These are phyloP conservation scores for Pygoscelis antarcticus DNA, from an alignment of 2,113 vertebrate species.

Conservation along the genomic window DNA sequence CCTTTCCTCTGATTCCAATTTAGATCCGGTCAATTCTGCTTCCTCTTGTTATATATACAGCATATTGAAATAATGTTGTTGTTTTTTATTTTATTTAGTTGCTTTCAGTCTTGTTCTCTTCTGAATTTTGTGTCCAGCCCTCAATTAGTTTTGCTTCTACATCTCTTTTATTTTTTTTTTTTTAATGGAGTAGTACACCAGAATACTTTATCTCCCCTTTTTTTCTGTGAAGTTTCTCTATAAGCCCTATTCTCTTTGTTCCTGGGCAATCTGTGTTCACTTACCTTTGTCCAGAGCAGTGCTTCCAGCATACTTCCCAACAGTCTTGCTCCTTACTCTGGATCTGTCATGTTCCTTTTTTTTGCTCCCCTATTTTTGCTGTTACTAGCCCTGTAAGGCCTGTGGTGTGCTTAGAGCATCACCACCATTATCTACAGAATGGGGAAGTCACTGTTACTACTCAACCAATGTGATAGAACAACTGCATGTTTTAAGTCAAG, in stretches of 20 bases:
- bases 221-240: not conserved
- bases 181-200: not conserved
- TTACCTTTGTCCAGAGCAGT: not conserved
- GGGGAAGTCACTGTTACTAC: not conserved
- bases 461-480: not conserved
- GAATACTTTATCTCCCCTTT: not conserved
- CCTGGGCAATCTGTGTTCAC: not conserved
- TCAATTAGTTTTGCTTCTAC: not conserved
- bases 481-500: not conserved
- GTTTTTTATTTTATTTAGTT: not conserved
- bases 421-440: not conserved
- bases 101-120: not conserved
- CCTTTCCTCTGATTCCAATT: not conserved
- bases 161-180: not conserved
- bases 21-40: not conserved
- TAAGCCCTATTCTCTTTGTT: not conserved
- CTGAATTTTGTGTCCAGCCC: not conserved
- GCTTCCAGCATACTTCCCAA: not conserved
- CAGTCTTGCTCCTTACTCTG: not conserved
- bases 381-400: not conserved
- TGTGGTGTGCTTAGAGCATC: not conserved
- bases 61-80: not conserved
- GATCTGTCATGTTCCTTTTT: not conserved
- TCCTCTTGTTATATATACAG: not conserved
- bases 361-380: not conserved